Evolutionary conservation across 2,888 invertebrate genomes (phyloP).

Genomic region (Hirtodrosophila alboralis): DNA sequence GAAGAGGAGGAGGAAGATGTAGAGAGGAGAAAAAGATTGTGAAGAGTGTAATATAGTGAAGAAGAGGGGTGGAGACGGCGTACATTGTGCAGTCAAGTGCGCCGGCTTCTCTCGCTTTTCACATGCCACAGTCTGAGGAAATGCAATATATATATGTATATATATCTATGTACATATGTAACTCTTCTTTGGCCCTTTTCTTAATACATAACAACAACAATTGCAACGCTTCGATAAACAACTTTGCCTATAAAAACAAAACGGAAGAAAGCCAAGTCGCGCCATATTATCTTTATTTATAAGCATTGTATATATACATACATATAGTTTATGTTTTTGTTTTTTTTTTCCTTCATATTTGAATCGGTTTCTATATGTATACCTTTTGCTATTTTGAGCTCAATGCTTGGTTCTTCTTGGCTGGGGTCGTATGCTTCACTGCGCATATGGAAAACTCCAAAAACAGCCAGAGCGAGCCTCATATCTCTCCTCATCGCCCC

Average conservation of each 20-base stretch:
- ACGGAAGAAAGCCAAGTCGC: constrained; percentile 63
- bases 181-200: constrained; percentile 48
- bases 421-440: constrained; percentile 79
- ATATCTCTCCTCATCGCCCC: neutral
- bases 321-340: constrained; percentile 20
- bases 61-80: constrained; percentile 15
- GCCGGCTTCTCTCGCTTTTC: constrained; percentile 23
- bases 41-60: no score
- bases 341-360: constrained; percentile 10
- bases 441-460: constrained; percentile 49
- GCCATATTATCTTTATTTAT: constrained; percentile 59
- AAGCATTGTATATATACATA: constrained; percentile 19
- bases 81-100: constrained; percentile 69
- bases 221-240: constrained; percentile 78
- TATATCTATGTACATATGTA: constrained; percentile 11
- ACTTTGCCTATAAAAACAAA: constrained; percentile 53
- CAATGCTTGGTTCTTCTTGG: constrained; percentile 69
- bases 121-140: constrained; percentile 57
- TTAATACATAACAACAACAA: constrained; percentile 52
- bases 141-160: constrained; percentile 50
- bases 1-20: constrained; percentile 19
- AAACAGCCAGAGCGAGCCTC: no score
- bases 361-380: constrained; percentile 35
- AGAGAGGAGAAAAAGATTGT: neutral
- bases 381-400: constrained; percentile 59